Evolutionary conservation across 2,888 invertebrate species (phyloP).

Genomic region (Ichneumon xanthorius): DNA sequence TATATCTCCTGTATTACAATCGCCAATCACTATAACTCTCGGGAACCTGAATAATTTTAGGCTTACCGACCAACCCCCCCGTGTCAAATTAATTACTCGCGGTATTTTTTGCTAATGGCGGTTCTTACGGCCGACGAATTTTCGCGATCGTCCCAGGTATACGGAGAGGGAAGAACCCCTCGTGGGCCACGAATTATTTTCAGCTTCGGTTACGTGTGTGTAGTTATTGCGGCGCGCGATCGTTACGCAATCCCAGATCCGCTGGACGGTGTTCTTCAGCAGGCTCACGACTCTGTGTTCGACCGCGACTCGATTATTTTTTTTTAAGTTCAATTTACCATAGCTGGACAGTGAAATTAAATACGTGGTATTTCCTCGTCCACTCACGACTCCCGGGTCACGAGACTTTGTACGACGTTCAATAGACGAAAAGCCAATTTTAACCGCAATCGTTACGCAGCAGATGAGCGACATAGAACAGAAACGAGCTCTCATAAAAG

Average conservation of each 20-base stretch:
- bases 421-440: constrained; percentile 57
- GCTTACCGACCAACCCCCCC: not conserved
- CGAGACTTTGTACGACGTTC: constrained; percentile 33
- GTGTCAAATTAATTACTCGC: constrained; percentile 11
- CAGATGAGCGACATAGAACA: constrained; percentile 18
- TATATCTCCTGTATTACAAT: constrained; percentile 56
- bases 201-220: not conserved
- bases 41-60: constrained; percentile 22
- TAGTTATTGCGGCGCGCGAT: not conserved
- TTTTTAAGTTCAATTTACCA: not conserved
- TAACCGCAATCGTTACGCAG: constrained; percentile 39
- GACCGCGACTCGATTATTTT: not conserved
- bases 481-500: constrained; percentile 51
- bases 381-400: constrained; percentile 14
- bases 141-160: not conserved
- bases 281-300: not conserved
- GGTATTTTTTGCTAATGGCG: not conserved
- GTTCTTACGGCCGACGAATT: not conserved
- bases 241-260: not conserved
- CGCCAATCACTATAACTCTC: constrained; percentile 66
- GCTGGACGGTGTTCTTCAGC: not conserved
- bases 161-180: not conserved
- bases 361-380: constrained; percentile 18
- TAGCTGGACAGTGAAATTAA: constrained; percentile 34
- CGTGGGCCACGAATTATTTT: not conserved